phyloP scores from a whole-genome alignment of 2,888 invertebrate genomes.

The Anoplius nigerrimus region DNA sequence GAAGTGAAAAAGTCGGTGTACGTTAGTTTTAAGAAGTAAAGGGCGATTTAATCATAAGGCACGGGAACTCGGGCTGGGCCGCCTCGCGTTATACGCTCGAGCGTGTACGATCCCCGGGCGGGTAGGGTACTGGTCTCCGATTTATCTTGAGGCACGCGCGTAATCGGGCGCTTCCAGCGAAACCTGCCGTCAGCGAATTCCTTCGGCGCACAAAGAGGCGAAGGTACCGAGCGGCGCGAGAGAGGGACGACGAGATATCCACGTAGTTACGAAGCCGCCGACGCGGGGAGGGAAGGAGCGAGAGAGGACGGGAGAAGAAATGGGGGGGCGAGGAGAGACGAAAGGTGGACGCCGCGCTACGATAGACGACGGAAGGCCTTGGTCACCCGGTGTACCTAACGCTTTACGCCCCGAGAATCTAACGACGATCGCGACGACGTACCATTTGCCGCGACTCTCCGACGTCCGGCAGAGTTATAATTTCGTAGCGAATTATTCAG shows the following conservation, averaged over 20 bases:
- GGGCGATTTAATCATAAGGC: no score
- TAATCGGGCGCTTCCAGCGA: slow-evolving; percentile 53
- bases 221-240: slow-evolving; percentile 20
- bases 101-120: slow-evolving; percentile 1
- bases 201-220: slow-evolving; percentile 48
- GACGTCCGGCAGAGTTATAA: no score
- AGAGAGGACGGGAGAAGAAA: slow-evolving; percentile 14
- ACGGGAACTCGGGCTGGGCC: no score
- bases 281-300: slow-evolving; percentile 17
- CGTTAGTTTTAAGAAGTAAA: no score
- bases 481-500: no score
- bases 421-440: no score
- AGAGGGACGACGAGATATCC: slow-evolving; percentile 14
- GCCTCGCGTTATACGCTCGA: no score
- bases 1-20: no score
- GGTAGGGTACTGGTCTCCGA: slow-evolving; percentile 26
- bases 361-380: slow-evolving; percentile 1
- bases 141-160: slow-evolving; percentile 49
- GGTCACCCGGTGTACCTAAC: background rate
- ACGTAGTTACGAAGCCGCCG: slow-evolving; percentile 15
- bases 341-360: background rate
- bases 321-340: slow-evolving; percentile 6
- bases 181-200: slow-evolving; percentile 62
- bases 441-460: no score
- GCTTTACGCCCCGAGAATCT: no score